These are phyloP conservation scores for Dissostichus mawsoni DNA, from an alignment of 2,113 vertebrate genomes.

Conservation along the genomic window DNA sequence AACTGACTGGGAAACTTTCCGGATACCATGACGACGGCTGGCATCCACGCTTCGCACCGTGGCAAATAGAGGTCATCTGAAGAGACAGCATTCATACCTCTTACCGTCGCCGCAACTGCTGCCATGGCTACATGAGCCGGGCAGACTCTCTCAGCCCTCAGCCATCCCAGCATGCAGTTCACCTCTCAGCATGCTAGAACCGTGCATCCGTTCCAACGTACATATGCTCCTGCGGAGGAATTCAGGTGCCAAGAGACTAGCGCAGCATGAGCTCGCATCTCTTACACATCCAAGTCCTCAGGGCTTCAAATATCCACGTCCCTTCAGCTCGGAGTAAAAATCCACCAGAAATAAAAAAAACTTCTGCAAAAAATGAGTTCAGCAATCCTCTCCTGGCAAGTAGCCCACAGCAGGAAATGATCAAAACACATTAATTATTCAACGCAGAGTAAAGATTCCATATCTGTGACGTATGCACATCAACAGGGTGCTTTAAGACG, in stretches of 20 bases:
- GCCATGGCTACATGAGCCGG: conserved; percentile 40
- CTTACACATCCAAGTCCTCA: conserved; percentile 39
- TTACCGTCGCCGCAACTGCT: conserved; percentile 10
- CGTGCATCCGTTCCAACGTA: conserved; percentile 13
- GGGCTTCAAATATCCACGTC: conserved; percentile 37
- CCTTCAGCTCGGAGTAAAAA: conserved; percentile 31
- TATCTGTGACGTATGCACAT: conserved; percentile 46
- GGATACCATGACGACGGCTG: conserved; percentile 51
- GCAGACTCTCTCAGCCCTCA: conserved; percentile 17
- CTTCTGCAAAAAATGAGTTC: conserved; percentile 28
- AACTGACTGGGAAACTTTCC: conserved; percentile 51
- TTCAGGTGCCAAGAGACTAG: conserved; percentile 41
- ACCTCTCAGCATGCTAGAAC: conserved; percentile 40
- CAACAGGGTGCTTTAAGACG: conserved; percentile 14
- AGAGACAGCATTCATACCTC: conserved; percentile 49
- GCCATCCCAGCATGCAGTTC: conserved; percentile 57
- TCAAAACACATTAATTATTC: conserved; percentile 74
- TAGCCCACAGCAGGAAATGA: conserved; percentile 55
- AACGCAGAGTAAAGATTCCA: conserved; percentile 64
- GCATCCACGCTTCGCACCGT: conserved; percentile 34
- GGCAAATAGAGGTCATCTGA: conserved; percentile 60
- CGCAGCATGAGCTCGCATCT: conserved; percentile 42
- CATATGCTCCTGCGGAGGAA: conserved; percentile 58
- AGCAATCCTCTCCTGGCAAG: conserved; percentile 15
- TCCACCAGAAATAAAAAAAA: conserved; percentile 3